These are phyloP conservation scores for Ochropleura leucogaster DNA, from an alignment of 2,888 invertebrate species.

Conservation along the genomic window DNA sequence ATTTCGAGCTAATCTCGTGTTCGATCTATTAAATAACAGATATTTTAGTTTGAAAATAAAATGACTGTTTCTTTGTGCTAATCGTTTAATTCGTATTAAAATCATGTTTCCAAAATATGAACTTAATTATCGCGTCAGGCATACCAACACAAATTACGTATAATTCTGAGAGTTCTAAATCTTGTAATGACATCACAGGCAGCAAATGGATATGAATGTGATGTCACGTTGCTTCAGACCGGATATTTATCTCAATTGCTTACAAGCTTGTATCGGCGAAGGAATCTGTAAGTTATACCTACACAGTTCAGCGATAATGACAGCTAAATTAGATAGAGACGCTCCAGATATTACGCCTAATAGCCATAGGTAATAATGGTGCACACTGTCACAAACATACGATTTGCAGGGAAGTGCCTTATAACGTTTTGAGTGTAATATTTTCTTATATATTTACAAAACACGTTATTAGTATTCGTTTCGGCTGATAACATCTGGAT, in stretches of 20 bases:
- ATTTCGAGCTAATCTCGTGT: conserved; percentile 31
- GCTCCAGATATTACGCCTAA: conserved; percentile 36
- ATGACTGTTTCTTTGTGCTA: not conserved
- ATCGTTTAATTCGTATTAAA: not conserved
- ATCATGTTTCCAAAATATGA: conserved; percentile 14
- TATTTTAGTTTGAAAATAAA: not conserved
- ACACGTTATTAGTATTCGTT: conserved; percentile 17
- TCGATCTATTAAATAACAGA: conserved; percentile 21
- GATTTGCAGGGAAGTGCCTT: conserved; percentile 12
- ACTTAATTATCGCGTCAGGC: not conserved
- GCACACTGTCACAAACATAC: conserved; percentile 16
- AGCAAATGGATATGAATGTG: conserved; percentile 72
- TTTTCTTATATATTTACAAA: conserved; percentile 27
- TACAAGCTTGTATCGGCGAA: conserved; percentile 60
- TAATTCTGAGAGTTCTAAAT: conserved; percentile 49
- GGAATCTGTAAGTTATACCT: conserved; percentile 63
- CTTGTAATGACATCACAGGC: conserved; percentile 73
- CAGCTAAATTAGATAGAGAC: conserved; percentile 39
- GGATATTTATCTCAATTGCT: conserved; percentile 80
- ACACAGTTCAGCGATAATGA: conserved; percentile 50
- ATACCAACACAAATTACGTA: not conserved
- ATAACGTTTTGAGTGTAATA: not conserved
- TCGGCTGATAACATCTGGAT: conserved; percentile 31
- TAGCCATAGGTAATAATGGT: conserved; percentile 21
- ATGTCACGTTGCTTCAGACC: conserved; percentile 73